These are phyloP conservation scores for Nudaria mundana DNA, from an alignment of 2,888 invertebrate genomes.

Conservation along the genomic window DNA sequence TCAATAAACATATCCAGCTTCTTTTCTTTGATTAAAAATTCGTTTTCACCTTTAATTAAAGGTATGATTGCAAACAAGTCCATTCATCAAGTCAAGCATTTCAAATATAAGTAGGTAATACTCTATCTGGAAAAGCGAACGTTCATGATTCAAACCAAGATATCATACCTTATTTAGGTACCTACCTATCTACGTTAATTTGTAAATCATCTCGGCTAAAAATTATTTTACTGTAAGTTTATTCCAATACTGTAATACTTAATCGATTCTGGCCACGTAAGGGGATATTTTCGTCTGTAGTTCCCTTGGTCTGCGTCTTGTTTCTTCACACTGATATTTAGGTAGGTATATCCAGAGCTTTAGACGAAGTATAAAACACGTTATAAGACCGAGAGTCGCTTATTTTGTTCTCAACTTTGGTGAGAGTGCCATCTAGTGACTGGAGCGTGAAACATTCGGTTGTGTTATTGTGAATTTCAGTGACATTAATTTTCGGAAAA, in stretches of 20 bases:
- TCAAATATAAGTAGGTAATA: no score
- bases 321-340: constrained; percentile 71
- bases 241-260: constrained; percentile 45
- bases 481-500: constrained; percentile 49
- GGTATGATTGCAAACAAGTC: no score
- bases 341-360: constrained; percentile 60
- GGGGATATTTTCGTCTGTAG: constrained; percentile 72
- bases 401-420: constrained; percentile 76
- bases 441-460: constrained; percentile 52
- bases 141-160: no score
- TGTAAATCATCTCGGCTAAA: background rate
- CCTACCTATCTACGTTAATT: no score
- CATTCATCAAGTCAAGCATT: no score
- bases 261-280: constrained; percentile 53
- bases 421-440: constrained; percentile 78
- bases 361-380: constrained; percentile 78
- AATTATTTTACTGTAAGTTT: constrained; percentile 14
- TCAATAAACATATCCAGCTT: no score
- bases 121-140: no score
- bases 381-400: constrained; percentile 71
- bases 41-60: no score
- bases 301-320: constrained; percentile 65
- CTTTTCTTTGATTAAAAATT: no score
- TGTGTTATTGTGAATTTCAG: constrained; percentile 52
- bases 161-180: no score